Evolutionary conservation across 2,888 invertebrate genomes (phyloP), one percentile per base, ranked within the genome.

Genomic region (Chorisops tibialis): DNA sequence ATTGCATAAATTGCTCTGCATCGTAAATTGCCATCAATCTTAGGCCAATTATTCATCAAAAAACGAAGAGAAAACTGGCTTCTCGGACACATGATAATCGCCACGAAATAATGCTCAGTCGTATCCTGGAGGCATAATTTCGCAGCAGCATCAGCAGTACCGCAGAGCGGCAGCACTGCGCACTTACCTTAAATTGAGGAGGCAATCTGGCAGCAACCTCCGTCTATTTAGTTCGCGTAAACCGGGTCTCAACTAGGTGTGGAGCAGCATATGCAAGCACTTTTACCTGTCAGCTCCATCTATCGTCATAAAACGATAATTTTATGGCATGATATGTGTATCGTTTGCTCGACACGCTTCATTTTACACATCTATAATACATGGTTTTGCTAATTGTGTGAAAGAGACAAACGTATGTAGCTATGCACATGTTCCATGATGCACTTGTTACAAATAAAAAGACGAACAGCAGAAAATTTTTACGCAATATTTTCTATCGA

Each of bases 21-120:
- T 64, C 64, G 49, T 56, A 62, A 62, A 64, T 62, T 62, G 59
- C 62, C 62, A 64, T 64, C 62, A 64, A 64, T 64, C 64, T 64
- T 58, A 38, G 18, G 60, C 64, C 64, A 64, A 64, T 64, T 64
- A 64, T 64, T 62, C 43, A 51, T 52, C 39, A 59, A 59, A 64
- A 61, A 41, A 30, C 19, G 56, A 43, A 38, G 54, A 54, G 59
- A 59, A 50, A 62, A 59, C 62, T 62, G 49, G 56, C 59, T 54
- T 48, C 14, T 47, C 35, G 63, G 63, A 50, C 48, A 61, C 61
- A 45, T 59, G 61, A 64, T 52, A 45, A 62, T 64, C 59, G 51
- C 51, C 52, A 47, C 45, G 45, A 64, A 64, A 43, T 43, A 22
- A 64, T 51, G 54, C 48, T 59, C 48, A 59, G 59, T 62, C 59